A percentile compares a stretch with the other conserved stretches of the same genome.
Conservation (phyloP, 2,888 invertebrate genomes). For the Stenichneumon culpator region DNA sequence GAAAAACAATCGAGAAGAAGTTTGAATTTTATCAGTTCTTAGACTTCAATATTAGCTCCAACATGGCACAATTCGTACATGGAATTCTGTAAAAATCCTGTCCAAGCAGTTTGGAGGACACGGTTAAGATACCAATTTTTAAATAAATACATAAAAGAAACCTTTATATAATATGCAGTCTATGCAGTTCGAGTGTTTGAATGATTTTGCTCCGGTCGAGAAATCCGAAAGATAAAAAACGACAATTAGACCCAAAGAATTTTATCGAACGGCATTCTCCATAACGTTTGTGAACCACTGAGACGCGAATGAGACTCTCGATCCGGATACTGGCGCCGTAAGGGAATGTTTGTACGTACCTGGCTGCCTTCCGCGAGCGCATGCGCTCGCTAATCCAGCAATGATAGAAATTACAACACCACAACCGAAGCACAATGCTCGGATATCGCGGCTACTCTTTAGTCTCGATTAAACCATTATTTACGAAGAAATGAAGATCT, state of each 20-base stretch:
- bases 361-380: conserved; percentile 56
- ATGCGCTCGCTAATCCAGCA: conserved; percentile 41
- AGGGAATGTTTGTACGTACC: conserved; percentile 33
- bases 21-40: no score
- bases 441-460: neutral
- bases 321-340: neutral
- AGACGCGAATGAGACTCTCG: neutral
- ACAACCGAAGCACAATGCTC: neutral
- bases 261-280: neutral
- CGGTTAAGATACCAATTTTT: no score
- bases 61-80: no score
- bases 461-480: conserved; percentile 4
- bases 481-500: conserved; percentile 17
- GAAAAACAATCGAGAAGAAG: no score
- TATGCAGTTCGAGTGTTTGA: no score
- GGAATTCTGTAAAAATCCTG: no score
- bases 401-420: conserved; percentile 11
- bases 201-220: neutral
- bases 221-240: neutral
- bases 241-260: neutral
- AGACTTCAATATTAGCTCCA: no score
- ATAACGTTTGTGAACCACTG: neutral
- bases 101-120: no score
- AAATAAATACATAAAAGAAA: no score
- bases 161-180: no score